Percentiles rank a stretch among this genome's conserved stretches.
Evolutionary conservation across 2,113 vertebrate species (phyloP).

Genomic region (Candoia aspera): DNA sequence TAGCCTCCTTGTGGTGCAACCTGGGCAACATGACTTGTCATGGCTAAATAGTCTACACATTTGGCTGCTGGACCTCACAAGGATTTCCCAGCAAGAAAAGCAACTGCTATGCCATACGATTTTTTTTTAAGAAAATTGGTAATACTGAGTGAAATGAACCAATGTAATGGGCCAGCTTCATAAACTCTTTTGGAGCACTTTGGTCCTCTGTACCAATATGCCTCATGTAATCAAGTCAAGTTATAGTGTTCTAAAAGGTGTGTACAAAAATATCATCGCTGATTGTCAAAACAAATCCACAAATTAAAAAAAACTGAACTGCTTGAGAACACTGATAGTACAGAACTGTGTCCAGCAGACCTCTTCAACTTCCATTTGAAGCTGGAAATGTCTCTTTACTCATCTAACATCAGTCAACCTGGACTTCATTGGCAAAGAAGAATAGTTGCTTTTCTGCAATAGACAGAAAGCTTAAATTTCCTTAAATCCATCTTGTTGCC

Average conservation of each 20-base stretch:
- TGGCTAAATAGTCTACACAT: too few relatives aligned
- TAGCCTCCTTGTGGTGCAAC: too few relatives aligned
- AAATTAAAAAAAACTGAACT: not conserved
- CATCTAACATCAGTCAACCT: not conserved
- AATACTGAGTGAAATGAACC: not conserved
- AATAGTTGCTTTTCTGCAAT: not conserved
- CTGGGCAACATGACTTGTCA: too few relatives aligned
- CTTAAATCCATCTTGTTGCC: not conserved
- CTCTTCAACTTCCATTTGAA: not conserved
- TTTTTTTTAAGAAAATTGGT: too few relatives aligned
- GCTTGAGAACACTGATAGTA: not conserved
- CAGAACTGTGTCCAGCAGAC: not conserved
- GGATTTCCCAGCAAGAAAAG: too few relatives aligned
- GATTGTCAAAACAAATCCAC: not conserved
- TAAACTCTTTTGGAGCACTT: not conserved
- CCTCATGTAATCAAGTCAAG: not conserved
- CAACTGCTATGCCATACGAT: too few relatives aligned
- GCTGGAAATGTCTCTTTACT: not conserved
- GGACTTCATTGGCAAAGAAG: not conserved
- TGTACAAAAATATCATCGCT: not conserved
- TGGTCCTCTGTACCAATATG: not conserved
- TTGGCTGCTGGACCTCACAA: too few relatives aligned
- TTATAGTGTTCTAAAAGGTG: not conserved
- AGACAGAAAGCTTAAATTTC: not conserved
- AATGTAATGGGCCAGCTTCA: not conserved